These are phyloP conservation scores for Proteles cristata DNA, from an alignment of 2,113 vertebrate genomes.

Conservation along the genomic window DNA sequence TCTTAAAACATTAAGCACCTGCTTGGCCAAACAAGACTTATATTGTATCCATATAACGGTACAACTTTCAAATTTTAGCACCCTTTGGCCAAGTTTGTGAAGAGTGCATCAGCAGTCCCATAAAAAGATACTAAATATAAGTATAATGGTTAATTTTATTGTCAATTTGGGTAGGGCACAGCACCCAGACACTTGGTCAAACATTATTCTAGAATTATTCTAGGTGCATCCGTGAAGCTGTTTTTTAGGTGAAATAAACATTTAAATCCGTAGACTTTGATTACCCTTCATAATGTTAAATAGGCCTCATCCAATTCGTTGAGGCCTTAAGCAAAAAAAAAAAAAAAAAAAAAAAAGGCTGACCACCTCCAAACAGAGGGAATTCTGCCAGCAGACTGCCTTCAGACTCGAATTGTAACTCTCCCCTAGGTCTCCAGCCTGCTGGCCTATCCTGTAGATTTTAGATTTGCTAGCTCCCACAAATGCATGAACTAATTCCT, in stretches of 20 bases:
- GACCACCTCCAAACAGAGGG: neutral
- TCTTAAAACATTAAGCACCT: slow-evolving; percentile 1
- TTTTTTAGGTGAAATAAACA: slow-evolving; percentile 8
- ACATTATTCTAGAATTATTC: neutral
- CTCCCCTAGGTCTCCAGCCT: neutral
- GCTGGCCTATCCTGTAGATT: neutral
- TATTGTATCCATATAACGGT: slow-evolving; percentile 20
- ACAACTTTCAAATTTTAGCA: slow-evolving; percentile 33
- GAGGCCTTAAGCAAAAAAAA: neutral
- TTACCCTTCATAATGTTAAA: neutral
- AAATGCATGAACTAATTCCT: neutral
- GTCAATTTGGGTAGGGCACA: neutral
- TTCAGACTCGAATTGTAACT: neutral
- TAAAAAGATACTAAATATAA: neutral
- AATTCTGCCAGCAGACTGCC: neutral
- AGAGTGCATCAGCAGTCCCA: neutral
- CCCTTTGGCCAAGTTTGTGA: slow-evolving; percentile 33
- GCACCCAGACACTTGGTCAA: neutral
- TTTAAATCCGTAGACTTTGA: neutral
- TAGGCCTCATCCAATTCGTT: neutral
- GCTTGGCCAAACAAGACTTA: slow-evolving; percentile 26
- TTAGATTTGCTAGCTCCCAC: neutral
- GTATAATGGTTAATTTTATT: neutral
- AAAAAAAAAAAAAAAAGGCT: neutral
- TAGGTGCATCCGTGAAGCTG: neutral